Percentiles rank a stretch among this genome's conserved stretches.
These are phyloP conservation scores for Ariolimax columbianus DNA, from an alignment of 2,888 invertebrate species.

Conservation along the genomic window DNA sequence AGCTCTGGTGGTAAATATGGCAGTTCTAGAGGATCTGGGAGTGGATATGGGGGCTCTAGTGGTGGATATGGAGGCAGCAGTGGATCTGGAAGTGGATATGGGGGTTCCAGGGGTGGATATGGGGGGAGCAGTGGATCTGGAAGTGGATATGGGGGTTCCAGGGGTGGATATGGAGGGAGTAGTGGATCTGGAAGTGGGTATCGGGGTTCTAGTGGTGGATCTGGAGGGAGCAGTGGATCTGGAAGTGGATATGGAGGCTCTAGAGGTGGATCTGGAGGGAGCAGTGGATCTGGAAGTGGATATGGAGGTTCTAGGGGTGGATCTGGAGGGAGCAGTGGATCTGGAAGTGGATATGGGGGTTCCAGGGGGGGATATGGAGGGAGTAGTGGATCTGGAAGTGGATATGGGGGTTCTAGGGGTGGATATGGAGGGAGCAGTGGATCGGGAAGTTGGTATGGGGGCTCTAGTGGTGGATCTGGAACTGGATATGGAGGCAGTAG, in stretches of 20 bases:
- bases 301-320: constrained; percentile 13
- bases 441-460: not conserved
- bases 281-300: not conserved
- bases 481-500: not conserved
- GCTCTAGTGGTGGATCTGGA: constrained; percentile 2
- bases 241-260: not conserved
- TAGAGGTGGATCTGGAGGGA: not conserved
- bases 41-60: not conserved
- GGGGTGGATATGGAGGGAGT: too few relatives aligned
- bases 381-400: not conserved
- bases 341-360: not conserved
- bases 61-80: not conserved
- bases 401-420: not conserved
- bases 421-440: not conserved
- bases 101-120: not conserved
- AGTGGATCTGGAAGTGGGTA: not conserved
- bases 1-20: constrained; percentile 4
- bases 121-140: not conserved
- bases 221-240: not conserved
- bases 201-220: not conserved
- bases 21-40: not conserved
- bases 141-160: not conserved
- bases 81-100: constrained; percentile 2
- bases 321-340: not conserved
- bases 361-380: not conserved